Evolutionary conservation across 2,797 vertebrate species (phyloP), one percentile per base, ranked within the genome.

Genomic region (Fistularia commersonii): DNA sequence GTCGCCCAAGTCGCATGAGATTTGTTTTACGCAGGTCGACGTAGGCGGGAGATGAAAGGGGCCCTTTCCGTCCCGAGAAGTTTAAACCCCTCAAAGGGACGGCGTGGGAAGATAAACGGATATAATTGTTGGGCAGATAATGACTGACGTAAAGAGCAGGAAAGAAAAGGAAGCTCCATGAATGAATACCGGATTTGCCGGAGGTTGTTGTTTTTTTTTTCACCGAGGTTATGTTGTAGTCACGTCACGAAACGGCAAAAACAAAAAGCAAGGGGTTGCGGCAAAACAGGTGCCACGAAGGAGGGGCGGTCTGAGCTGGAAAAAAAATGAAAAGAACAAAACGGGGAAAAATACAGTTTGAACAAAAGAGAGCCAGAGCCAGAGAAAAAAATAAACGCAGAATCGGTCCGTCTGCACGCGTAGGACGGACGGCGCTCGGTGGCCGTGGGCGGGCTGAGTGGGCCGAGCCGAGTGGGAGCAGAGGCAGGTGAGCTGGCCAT

Each of bases 391-490:
- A 46, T 43, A 48, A 6, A 35, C 8, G 8, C 34, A 35, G 34
- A 35, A 6, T n/a, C n/a, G n/a, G n/a, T n/a, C n/a, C n/a, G n/a
- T n/a, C 74, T 81, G 56, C 14, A 65, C 45, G 49, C 66, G 69
- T 44, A 77, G 72, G 51, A 66, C 74, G 74, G 71, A 61, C 77
- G 76, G 56, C 69, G 52, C 42, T 0, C 32, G 66, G 82, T 75
- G 87, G 83, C 73, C 76, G 84, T 88, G 75, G 84, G 89, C 78
- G 47, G 82, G 84, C 51, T 42, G 77, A 79, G 84, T 85, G 83
- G 34, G 2, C 10, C 35, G 35, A 23, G 49, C n/a, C n/a, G n/a
- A 12, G 49, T 33, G 49, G 87, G 79, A 77, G 80, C 69, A 78
- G 55, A 77, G 69, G 67, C 84, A 83, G 83, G 84, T 82, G 83